Evolutionary conservation across 2,113 vertebrate genomes (phyloP).

Genomic region (Silurus asotus): DNA sequence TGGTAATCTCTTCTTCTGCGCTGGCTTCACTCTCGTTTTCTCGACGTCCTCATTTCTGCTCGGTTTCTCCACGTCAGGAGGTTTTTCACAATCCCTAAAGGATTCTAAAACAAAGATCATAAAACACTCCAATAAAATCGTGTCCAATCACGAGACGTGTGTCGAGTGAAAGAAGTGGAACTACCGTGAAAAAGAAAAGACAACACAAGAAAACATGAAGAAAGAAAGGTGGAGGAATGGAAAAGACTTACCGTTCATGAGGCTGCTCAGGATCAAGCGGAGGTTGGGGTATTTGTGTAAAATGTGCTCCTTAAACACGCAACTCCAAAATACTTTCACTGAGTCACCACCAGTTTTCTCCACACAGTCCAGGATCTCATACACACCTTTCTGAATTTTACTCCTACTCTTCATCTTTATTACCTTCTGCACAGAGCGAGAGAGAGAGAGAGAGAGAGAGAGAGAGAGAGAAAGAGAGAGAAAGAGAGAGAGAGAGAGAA

Average conservation of each 20-base stretch:
- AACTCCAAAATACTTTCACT: neutral
- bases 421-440: neutral
- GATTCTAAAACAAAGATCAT: slow-evolving; percentile 51
- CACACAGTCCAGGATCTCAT: neutral
- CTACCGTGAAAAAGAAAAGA: no score
- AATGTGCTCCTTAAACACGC: neutral
- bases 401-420: neutral
- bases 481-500: neutral
- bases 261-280: neutral
- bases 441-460: neutral
- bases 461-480: neutral
- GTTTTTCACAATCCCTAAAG: slow-evolving; percentile 24
- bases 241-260: neutral
- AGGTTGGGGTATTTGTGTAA: neutral
- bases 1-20: neutral
- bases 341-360: neutral
- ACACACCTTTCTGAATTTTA: neutral
- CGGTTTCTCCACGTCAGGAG: no score
- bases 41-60: neutral
- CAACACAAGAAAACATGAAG: neutral
- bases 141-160: no score
- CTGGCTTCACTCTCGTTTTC: neutral
- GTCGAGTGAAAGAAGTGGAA: no score
- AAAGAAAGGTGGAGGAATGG: neutral
- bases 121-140: no score